Percentiles rank a stretch among this genome's conserved stretches.
These are phyloP conservation scores for Torymus auratus DNA, from an alignment of 2,888 invertebrate species.

Conservation along the genomic window DNA sequence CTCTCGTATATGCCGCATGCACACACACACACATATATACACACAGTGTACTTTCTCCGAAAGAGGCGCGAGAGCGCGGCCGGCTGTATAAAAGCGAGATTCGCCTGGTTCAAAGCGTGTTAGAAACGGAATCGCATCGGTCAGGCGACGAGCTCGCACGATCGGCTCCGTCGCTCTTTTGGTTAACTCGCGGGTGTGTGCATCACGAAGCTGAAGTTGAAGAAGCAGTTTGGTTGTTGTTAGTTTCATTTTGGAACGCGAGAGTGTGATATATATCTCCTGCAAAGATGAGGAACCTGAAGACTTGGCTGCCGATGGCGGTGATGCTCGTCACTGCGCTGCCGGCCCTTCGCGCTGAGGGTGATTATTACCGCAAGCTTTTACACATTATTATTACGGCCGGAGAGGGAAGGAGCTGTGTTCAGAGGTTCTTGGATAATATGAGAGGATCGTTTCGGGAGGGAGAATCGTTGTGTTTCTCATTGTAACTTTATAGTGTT, in stretches of 20 bases:
- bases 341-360: constrained; percentile 70
- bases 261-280: constrained; percentile 2
- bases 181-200: constrained; percentile 52
- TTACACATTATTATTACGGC: background rate
- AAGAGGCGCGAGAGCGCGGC: constrained; percentile 66
- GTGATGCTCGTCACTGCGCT: constrained; percentile 69
- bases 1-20: background rate
- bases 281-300: constrained; percentile 68
- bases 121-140: constrained; percentile 72
- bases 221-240: background rate
- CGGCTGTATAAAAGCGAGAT: constrained; percentile 76
- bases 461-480: too few relatives aligned
- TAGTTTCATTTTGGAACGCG: background rate
- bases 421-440: too few relatives aligned
- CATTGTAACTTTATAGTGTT: too few relatives aligned
- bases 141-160: constrained; percentile 63
- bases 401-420: too few relatives aligned
- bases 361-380: constrained; percentile 64
- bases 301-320: constrained; percentile 69
- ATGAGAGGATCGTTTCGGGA: too few relatives aligned
- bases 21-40: background rate
- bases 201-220: background rate
- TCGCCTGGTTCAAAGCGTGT: constrained; percentile 74
- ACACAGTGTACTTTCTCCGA: constrained; percentile 73
- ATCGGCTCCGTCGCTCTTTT: constrained; percentile 43